A percentile compares a stretch with the other conserved stretches of the same genome.
Evolutionary conservation across 2,113 vertebrate species (phyloP).

Genomic region (Pyrgilauda ruficollis): DNA sequence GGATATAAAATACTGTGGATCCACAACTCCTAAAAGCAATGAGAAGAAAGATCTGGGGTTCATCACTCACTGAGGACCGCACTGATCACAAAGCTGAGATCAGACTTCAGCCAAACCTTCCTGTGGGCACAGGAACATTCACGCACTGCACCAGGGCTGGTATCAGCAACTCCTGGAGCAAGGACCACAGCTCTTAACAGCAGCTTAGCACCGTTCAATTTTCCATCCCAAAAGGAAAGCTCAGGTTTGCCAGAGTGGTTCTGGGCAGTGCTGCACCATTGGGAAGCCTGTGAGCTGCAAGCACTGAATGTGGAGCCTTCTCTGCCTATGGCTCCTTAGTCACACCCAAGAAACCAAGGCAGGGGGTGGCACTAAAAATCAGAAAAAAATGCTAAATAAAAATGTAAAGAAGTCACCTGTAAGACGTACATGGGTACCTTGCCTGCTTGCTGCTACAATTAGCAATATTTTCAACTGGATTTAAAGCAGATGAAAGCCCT

Average conservation of each 20-base stretch:
- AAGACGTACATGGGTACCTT: neutral
- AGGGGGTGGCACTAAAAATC: fast-evolving
- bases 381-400: neutral
- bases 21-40: neutral
- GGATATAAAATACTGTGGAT: neutral
- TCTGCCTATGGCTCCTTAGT: neutral
- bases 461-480: neutral
- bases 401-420: neutral
- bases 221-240: neutral
- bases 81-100: neutral
- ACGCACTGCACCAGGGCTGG: neutral
- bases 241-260: neutral
- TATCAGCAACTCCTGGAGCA: neutral
- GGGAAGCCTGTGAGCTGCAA: neutral
- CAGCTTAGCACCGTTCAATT: neutral
- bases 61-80: neutral
- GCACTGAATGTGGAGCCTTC: neutral
- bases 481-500: constrained; percentile 50
- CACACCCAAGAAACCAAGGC: neutral
- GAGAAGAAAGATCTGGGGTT: neutral
- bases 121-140: fast-evolving
- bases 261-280: neutral
- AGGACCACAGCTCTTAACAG: neutral
- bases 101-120: neutral
- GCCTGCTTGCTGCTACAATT: neutral